Conservation (phyloP, 1,140 invertebrate genomes). For the Dinoponera quadriceps region DNA sequence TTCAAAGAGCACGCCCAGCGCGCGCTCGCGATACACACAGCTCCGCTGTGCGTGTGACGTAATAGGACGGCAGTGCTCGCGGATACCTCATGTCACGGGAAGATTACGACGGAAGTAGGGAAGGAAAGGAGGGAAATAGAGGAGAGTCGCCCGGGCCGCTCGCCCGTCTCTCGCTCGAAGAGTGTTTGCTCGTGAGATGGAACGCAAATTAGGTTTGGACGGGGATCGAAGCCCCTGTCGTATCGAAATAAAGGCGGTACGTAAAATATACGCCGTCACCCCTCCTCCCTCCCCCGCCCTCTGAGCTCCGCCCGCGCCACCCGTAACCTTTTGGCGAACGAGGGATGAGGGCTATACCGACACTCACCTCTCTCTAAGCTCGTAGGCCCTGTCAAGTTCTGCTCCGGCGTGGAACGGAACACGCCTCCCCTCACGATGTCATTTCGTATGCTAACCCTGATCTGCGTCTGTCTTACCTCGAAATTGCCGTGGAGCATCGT, state of each 20-base stretch:
- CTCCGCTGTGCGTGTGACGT: constrained; percentile 1
- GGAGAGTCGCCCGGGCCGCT: constrained; percentile 44
- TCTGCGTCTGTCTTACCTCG: not conserved
- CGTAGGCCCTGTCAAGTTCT: constrained; percentile 51
- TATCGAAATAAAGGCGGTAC: constrained; percentile 84
- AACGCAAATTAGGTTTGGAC: constrained; percentile 84
- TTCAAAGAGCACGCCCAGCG: constrained; percentile 59
- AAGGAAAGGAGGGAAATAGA: constrained; percentile 24
- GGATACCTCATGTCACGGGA: constrained; percentile 33
- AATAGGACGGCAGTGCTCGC: constrained; percentile 8
- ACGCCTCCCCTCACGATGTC: constrained; percentile 48
- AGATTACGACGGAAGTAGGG: constrained; percentile 44
- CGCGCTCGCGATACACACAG: constrained; percentile 31
- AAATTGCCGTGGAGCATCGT: constrained; percentile 40
- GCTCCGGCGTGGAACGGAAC: constrained; percentile 39
- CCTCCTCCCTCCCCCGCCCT: too few relatives aligned
- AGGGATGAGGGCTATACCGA: constrained; percentile 40
- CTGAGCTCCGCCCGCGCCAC: not conserved
- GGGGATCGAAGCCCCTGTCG: constrained; percentile 79
- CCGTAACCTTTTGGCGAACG: constrained; percentile 60
- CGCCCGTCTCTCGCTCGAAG: constrained; percentile 55
- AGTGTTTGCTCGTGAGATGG: constrained; percentile 83
- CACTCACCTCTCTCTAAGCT: constrained; percentile 12
- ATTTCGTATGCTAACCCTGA: constrained; percentile 58
- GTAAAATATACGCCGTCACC: constrained; percentile 80